A percentile compares a stretch with the other conserved stretches of the same genome.
phyloP scores from a whole-genome alignment of 2,113 vertebrate species.

The Falcunculus frontatus region DNA sequence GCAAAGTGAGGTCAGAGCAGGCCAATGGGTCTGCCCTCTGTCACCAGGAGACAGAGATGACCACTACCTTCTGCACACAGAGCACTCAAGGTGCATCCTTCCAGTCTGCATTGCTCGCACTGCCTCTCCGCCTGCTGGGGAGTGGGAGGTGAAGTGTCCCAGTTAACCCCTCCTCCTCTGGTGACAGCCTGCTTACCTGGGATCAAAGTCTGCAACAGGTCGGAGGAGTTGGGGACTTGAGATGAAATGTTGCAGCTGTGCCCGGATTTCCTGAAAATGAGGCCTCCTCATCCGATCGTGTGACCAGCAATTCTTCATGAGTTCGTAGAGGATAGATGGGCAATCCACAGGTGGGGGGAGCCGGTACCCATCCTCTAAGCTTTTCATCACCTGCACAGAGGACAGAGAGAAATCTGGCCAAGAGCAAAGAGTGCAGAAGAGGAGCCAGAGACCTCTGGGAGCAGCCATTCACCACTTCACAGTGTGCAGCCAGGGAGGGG shows the following conservation, averaged over 20 bases:
- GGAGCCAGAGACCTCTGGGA: background rate
- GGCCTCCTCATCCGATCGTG: constrained; percentile 65
- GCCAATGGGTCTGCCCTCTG: background rate
- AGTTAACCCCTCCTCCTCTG: background rate
- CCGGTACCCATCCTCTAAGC: constrained; percentile 74
- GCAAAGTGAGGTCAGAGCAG: background rate
- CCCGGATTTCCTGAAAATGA: constrained; percentile 73
- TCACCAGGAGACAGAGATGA: background rate
- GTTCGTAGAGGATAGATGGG: constrained; percentile 74
- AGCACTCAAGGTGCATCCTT: background rate
- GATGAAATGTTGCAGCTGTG: constrained; percentile 73
- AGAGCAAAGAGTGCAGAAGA: background rate
- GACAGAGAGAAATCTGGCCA: background rate
- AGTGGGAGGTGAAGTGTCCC: background rate
- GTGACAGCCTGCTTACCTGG: constrained; percentile 55
- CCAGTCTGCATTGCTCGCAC: background rate
- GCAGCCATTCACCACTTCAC: background rate
- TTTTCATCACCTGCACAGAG: constrained; percentile 75
- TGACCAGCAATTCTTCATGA: constrained; percentile 80
- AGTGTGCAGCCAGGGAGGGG: background rate
- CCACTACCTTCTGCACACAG: background rate
- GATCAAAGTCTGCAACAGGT: constrained; percentile 76
- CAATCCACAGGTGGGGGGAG: constrained; percentile 78
- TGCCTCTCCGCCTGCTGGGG: background rate
- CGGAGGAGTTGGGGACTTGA: constrained; percentile 72